phyloP scores from a whole-genome alignment of 2,797 vertebrate species.

The Hemitrygon akajei region DNA sequence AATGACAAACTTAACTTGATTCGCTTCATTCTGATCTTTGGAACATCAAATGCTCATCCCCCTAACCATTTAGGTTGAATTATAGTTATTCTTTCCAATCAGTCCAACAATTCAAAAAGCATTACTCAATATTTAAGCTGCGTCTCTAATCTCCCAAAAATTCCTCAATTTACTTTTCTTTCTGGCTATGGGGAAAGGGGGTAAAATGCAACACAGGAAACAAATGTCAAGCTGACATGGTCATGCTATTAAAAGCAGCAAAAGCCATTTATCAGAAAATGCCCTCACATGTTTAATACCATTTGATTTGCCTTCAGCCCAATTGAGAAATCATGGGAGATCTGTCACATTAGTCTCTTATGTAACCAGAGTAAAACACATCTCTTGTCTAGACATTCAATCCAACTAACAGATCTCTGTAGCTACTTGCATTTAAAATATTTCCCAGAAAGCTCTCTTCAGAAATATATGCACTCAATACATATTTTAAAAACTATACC shows the following conservation, averaged over 20 bases:
- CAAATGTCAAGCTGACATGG: conserved; percentile 41
- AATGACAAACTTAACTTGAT: too few species aligned
- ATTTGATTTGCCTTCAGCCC: conserved; percentile 39
- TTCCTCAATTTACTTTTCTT: conserved; percentile 36
- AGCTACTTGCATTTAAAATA: conserved; percentile 46
- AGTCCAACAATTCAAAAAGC: not conserved
- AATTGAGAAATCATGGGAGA: conserved; percentile 41
- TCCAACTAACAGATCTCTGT: conserved; percentile 43
- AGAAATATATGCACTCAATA: conserved; percentile 44
- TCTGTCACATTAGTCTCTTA: conserved; percentile 38
- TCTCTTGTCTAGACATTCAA: conserved; percentile 56
- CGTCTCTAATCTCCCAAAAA: conserved; percentile 35
- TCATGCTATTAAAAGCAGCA: conserved; percentile 40
- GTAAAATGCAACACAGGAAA: conserved; percentile 39
- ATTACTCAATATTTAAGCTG: conserved; percentile 39
- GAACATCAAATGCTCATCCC: not conserved
- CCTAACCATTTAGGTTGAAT: not conserved
- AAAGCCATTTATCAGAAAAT: conserved; percentile 39
- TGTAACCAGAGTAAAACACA: conserved; percentile 42
- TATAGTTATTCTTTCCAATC: not conserved
- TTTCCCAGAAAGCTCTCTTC: conserved; percentile 46
- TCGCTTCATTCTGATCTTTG: not conserved
- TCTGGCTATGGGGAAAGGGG: conserved; percentile 24
- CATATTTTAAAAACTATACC: conserved; percentile 42
- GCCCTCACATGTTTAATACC: conserved; percentile 35